Percentiles rank a stretch among this genome's conserved stretches.
Evolutionary conservation across 2,113 vertebrate species (phyloP).

Genomic region (Perca schrenkii): DNA sequence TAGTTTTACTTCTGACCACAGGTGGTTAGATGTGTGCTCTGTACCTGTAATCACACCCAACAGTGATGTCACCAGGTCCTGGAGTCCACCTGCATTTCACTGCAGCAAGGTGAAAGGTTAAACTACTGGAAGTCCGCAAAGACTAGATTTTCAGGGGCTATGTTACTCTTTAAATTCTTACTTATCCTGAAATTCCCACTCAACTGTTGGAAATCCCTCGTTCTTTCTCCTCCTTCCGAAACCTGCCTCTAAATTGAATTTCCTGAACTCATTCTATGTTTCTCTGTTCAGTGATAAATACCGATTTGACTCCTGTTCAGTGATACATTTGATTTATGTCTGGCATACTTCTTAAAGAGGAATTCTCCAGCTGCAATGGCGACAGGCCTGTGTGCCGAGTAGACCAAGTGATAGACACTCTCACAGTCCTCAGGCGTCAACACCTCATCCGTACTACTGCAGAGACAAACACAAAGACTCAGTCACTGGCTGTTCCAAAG

Average conservation of each 20-base stretch:
- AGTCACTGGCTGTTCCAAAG: not conserved
- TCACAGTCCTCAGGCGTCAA: conserved; percentile 99
- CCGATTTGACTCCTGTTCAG: not conserved
- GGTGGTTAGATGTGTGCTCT: not conserved
- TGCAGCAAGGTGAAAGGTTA: not conserved
- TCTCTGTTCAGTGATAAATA: conserved; percentile 1
- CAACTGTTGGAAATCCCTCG: not conserved
- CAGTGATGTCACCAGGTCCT: not conserved
- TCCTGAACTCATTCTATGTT: not conserved
- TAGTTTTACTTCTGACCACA: not conserved
- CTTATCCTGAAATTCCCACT: not conserved
- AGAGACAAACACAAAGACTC: conserved; percentile 57
- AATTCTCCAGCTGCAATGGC: conserved; percentile 98
- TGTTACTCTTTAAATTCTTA: not conserved
- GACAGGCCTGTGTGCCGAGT: conserved; percentile 97
- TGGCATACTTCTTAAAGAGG: conserved; percentile 97
- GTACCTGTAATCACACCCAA: not conserved
- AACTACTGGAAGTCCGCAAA: not conserved
- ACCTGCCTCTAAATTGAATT: not conserved
- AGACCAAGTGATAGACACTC: conserved; percentile 98
- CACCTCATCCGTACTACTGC: conserved; percentile 97
- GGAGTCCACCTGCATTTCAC: not conserved
- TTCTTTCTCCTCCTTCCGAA: not conserved
- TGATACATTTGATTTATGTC: not conserved
- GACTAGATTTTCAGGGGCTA: not conserved